phyloP scores from a whole-genome alignment of 2,113 vertebrate species.

The Etheostoma spectabile region DNA sequence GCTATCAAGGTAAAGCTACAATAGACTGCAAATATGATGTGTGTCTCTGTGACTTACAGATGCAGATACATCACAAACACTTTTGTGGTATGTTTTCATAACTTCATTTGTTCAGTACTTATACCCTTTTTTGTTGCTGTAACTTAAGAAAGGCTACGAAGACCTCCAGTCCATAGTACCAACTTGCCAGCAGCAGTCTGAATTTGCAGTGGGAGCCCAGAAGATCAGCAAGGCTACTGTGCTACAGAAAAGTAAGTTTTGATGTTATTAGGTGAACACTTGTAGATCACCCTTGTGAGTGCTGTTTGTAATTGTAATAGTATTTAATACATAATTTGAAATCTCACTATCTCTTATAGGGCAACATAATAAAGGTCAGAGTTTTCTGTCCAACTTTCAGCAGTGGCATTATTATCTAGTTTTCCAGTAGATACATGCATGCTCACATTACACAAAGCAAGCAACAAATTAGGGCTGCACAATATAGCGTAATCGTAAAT shows the following conservation, averaged over 20 bases:
- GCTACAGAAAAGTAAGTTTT: constrained; percentile 94
- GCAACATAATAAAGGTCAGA: not conserved
- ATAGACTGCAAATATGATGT: no score
- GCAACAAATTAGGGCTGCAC: no score
- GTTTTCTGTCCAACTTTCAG: not conserved
- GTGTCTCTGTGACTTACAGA: not conserved
- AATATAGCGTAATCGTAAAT: no score
- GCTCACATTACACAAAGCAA: not conserved
- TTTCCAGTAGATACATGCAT: not conserved
- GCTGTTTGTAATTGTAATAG: not conserved
- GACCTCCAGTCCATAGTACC: constrained; percentile 96
- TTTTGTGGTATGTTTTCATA: not conserved
- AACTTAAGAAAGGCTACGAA: constrained; percentile 94
- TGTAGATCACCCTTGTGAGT: not conserved
- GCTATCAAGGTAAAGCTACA: constrained; percentile 91
- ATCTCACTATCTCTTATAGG: not conserved
- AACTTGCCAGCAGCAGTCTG: constrained; percentile 96
- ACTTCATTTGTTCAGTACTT: not conserved
- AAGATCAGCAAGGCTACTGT: constrained; percentile 98
- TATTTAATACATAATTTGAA: not conserved
- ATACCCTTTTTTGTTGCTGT: not conserved
- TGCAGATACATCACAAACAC: not conserved
- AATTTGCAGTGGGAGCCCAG: constrained; percentile 90
- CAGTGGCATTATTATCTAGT: not conserved
- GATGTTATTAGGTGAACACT: not conserved